phyloP scores from a whole-genome alignment of 2,888 invertebrate genomes.

The Eueremaeus valkanovi region DNA sequence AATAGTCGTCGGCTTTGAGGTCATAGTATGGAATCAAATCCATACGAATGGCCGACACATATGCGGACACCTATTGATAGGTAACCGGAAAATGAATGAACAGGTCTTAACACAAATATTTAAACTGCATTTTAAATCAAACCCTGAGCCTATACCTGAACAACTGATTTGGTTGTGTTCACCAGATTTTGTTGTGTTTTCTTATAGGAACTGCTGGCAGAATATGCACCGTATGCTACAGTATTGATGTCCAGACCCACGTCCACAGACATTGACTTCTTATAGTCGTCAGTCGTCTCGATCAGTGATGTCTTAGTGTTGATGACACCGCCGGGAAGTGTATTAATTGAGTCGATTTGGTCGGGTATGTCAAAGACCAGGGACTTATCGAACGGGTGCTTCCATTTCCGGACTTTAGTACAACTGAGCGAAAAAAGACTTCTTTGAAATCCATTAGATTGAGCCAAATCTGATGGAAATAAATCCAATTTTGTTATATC shows the following conservation, averaged over 20 bases:
- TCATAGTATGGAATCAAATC: conserved; percentile 30
- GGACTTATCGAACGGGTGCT: neutral
- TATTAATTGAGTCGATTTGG: conserved; percentile 32
- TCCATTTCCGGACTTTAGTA: conserved; percentile 33
- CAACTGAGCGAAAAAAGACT: conserved; percentile 27
- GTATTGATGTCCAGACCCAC: conserved; percentile 33
- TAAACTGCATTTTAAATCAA: neutral
- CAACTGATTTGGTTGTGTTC: neutral
- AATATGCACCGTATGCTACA: conserved; percentile 26
- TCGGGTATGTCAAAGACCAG: conserved; percentile 34
- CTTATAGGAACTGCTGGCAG: conserved; percentile 16
- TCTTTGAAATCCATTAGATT: conserved; percentile 31
- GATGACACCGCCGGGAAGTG: conserved; percentile 34
- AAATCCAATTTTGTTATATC: conserved; percentile 39
- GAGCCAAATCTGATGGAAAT: conserved; percentile 32
- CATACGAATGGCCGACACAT: conserved; percentile 27
- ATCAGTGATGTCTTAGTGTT: conserved; percentile 18
- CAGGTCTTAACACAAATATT: neutral
- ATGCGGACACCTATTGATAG: conserved; percentile 28
- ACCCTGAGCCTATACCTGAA: neutral
- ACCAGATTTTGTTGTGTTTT: conserved; percentile 14
- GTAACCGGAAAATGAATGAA: neutral
- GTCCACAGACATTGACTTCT: conserved; percentile 36
- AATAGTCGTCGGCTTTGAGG: conserved; percentile 11
- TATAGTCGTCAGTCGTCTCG: neutral